Base-by-base conservation (phyloP, 2,888 invertebrate species). In the Magallana nippona region DNA sequence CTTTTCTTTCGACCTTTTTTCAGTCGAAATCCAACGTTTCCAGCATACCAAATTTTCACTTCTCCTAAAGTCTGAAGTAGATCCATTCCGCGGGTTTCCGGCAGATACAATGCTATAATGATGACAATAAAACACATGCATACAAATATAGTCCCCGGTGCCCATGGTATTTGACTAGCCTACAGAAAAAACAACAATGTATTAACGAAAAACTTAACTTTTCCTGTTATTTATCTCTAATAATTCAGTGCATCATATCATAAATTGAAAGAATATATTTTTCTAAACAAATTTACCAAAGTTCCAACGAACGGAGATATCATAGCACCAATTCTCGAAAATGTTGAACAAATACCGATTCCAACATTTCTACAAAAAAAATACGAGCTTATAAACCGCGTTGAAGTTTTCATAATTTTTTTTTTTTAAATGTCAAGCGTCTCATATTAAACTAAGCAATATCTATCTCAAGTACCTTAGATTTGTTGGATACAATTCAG, bases 401-500 rank as follows among this genome's bases (percentile, higher is more conserved):
- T n/a, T 60, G 1, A 1, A n/a, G n/a, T 17, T 10, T 60, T 60
- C 11, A 44, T 44, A n/a, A 44, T 44, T 8, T 3, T 44, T 44
- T 3, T 8, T 44, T 44, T 44, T 8, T 8, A 44, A 44, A 44
- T 3, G 44, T 44, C 44, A 44, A 44, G 8, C 8, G 44, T 44
- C 44, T 44, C 44, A 8, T 44, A 5, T 44, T 44, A 44, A 44
- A 44, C 3, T 5, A 44, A 44, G 0, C 8, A 44, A 44, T 44
- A 44, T 3, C 3, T 44, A 44, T 44, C 44, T 44, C 5, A 8
- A 17, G 15, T 78, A 84, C 84, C 84, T 78, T 19, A 84, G 22
- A 71, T 84, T 82, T 8, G 84, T 84, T 3, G 84, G 84, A 79
- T 78, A 84, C 17, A 84, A 63, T 79, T 84, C 84, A 56, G 84